Percentiles rank a stretch among this genome's conserved stretches.
Conservation (phyloP, 2,888 invertebrate species). For the Caenorhabditis afra region DNA sequence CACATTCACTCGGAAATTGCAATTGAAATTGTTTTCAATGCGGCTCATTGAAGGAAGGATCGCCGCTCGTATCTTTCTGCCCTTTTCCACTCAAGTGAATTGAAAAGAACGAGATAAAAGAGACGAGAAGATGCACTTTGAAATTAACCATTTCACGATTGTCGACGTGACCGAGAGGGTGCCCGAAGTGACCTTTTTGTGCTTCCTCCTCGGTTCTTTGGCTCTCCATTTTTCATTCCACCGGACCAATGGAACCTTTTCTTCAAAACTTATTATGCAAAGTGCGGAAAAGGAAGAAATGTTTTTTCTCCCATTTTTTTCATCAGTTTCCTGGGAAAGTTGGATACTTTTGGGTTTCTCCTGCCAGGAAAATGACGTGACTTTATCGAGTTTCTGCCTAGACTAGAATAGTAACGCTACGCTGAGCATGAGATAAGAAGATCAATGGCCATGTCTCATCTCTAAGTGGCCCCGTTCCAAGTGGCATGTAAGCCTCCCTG, state of each 20-base stretch:
- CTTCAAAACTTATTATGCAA: conserved; percentile 21
- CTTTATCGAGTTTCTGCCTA: too few relatives aligned
- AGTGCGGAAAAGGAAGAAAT: conserved; percentile 9
- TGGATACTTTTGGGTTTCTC: too few relatives aligned
- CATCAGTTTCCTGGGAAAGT: too few relatives aligned
- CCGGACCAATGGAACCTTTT: neutral
- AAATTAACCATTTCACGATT: conserved; percentile 45
- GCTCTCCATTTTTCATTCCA: neutral
- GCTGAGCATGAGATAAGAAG: neutral
- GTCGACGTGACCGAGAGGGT: conserved; percentile 6
- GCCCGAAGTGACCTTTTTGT: conserved; percentile 6
- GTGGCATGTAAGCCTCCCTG: too few relatives aligned
- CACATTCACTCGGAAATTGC: conserved; percentile 8
- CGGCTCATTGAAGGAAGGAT: neutral
- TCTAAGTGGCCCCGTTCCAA: neutral
- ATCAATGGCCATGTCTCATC: neutral
- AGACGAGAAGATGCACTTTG: neutral
- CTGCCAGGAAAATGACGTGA: neutral
- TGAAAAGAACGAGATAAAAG: conserved; percentile 2
- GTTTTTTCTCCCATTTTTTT: too few relatives aligned
- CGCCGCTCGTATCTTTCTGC: neutral
- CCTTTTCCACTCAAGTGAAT: conserved; percentile 24
- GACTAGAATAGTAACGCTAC: too few relatives aligned
- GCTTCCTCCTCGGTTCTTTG: neutral
- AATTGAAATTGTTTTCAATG: conserved; percentile 12